Evolutionary conservation across 2,888 invertebrate species (phyloP).

Genomic region (Erebia ligea): DNA sequence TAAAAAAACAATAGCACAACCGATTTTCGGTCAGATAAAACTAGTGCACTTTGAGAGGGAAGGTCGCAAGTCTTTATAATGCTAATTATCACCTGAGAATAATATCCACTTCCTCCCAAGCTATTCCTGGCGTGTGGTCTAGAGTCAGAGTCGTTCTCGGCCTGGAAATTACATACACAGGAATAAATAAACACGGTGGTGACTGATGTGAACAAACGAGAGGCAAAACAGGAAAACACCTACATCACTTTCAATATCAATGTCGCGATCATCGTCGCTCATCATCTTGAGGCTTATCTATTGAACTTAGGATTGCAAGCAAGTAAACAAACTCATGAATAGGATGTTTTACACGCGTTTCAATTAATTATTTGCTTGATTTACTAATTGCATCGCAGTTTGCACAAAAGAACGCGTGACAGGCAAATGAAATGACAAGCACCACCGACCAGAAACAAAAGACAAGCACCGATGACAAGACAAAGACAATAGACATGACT

Average conservation of each 20-base stretch:
- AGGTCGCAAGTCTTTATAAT: constrained; percentile 11
- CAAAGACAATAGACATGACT: constrained; percentile 13
- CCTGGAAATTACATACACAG: constrained; percentile 77
- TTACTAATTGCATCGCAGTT: constrained; percentile 35
- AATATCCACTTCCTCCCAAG: constrained; percentile 86
- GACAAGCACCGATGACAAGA: constrained; percentile 25
- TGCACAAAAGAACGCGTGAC: constrained; percentile 58
- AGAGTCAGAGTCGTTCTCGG: constrained; percentile 91
- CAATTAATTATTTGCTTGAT: constrained; percentile 36
- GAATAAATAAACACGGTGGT: constrained; percentile 50
- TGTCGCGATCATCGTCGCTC: constrained; percentile 98
- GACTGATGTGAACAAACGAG: constrained; percentile 43
- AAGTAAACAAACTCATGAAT: constrained; percentile 34
- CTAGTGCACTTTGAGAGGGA: not conserved
- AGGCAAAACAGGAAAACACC: constrained; percentile 69
- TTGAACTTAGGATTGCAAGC: constrained; percentile 30
- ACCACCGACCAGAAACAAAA: too few species aligned
- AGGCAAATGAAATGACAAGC: constrained; percentile 50
- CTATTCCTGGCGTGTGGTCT: constrained; percentile 85
- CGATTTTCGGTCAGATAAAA: not conserved
- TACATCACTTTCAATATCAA: constrained; percentile 98
- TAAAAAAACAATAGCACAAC: not conserved
- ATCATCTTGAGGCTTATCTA: constrained; percentile 73
- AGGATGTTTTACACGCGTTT: constrained; percentile 26
- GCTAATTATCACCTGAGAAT: constrained; percentile 86